Percentiles rank a stretch among this genome's conserved stretches.
phyloP scores from a whole-genome alignment of 2,113 vertebrate species.

The Elephantulus edwardii region DNA sequence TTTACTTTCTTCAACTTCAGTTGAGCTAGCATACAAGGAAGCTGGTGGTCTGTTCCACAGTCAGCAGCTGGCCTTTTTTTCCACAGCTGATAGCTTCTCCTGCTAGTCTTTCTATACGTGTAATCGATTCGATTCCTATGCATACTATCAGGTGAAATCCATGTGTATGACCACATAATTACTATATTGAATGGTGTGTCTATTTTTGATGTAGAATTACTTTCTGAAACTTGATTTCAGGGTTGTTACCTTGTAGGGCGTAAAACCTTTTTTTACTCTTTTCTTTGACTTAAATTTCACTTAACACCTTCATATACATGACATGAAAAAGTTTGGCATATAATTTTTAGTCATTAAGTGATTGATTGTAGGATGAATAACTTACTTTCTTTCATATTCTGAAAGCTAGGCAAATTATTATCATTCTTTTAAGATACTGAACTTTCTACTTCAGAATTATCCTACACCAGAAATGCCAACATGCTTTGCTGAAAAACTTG shows the following conservation, averaged over 20 bases:
- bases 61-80: too few relatives aligned
- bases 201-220: background rate
- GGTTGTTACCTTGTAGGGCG: background rate
- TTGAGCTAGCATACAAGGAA: too few relatives aligned
- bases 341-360: background rate
- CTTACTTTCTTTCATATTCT: conserved; percentile 6
- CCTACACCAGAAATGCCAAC: too few relatives aligned
- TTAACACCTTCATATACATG: background rate
- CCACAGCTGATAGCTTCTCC: too few relatives aligned
- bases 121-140: too few relatives aligned
- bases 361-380: background rate
- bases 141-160: too few relatives aligned
- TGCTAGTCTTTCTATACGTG: too few relatives aligned
- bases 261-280: background rate
- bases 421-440: conserved; percentile 40
- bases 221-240: background rate
- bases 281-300: conserved; percentile 12
- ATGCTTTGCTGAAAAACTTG: too few relatives aligned
- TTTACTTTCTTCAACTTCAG: too few relatives aligned
- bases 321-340: background rate
- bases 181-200: background rate
- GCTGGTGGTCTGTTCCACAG: too few relatives aligned
- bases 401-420: conserved; percentile 11
- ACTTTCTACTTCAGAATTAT: too few relatives aligned
- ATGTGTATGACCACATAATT: background rate